A percentile compares a stretch with the other conserved stretches of the same genome.
Conservation (phyloP, 2,888 invertebrate species). For the Vesta saturnalis region DNA sequence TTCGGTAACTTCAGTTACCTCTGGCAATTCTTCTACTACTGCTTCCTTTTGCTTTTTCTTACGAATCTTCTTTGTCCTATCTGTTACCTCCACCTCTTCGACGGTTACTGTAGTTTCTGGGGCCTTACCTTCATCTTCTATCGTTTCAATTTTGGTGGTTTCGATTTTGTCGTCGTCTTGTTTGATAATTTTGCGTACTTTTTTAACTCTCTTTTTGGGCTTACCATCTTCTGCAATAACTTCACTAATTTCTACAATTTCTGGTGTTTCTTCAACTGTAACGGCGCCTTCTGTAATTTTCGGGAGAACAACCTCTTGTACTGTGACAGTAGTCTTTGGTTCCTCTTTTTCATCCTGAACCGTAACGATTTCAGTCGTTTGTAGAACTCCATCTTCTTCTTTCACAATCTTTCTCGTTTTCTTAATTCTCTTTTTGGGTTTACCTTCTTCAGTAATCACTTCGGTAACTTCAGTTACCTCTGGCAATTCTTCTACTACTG, state of each 20-base stretch:
- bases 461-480: too few species aligned
- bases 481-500: too few species aligned
- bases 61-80: constrained; percentile 35
- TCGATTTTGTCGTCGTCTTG: constrained; percentile 57
- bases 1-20: constrained; percentile 49
- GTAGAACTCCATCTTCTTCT: constrained; percentile 15
- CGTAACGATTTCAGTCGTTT: constrained; percentile 52
- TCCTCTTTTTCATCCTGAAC: constrained; percentile 56
- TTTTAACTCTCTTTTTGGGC: constrained; percentile 55
- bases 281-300: neutral
- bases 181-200: constrained; percentile 60
- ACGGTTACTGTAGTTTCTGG: neutral
- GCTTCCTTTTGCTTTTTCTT: constrained; percentile 33
- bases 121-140: neutral
- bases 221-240: too few species aligned
- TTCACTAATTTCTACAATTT: constrained; percentile 49
- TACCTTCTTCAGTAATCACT: constrained; percentile 42
- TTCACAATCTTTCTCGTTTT: constrained; percentile 34
- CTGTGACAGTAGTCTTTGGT: constrained; percentile 13
- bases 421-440: constrained; percentile 38
- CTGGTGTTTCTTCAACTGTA: constrained; percentile 15
- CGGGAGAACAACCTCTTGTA: neutral
- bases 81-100: constrained; percentile 48
- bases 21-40: constrained; percentile 53
- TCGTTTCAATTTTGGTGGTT: constrained; percentile 1